phyloP scores from a whole-genome alignment of 2,113 vertebrate species.

The Gavialis gangeticus region DNA sequence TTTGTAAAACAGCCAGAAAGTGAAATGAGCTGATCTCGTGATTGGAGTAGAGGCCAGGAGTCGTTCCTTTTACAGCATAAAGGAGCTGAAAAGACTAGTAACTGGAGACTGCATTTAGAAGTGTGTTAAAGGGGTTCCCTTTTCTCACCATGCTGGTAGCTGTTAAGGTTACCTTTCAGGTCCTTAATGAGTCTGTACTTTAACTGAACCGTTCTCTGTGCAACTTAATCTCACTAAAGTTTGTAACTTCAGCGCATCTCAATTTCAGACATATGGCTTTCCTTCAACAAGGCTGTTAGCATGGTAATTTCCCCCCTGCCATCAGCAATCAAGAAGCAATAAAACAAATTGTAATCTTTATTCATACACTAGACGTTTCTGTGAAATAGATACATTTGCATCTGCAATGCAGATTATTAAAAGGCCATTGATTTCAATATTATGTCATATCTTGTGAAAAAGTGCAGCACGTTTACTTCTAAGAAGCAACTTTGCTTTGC shows the following conservation, averaged over 20 bases:
- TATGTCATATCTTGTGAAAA: constrained; percentile 20
- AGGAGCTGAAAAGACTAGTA: constrained; percentile 68
- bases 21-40: constrained; percentile 51
- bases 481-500: neutral
- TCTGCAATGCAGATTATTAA: constrained; percentile 45
- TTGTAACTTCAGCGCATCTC: constrained; percentile 8
- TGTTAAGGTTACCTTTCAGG: constrained; percentile 61
- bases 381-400: constrained; percentile 39
- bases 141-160: constrained; percentile 45
- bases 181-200: constrained; percentile 64
- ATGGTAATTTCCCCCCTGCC: constrained; percentile 11
- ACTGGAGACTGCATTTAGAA: constrained; percentile 61
- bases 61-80: constrained; percentile 51
- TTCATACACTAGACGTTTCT: constrained; percentile 32
- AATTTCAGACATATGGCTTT: constrained; percentile 36
- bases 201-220: constrained; percentile 47
- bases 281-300: constrained; percentile 14
- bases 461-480: neutral
- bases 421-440: constrained; percentile 37
- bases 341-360: constrained; percentile 59
- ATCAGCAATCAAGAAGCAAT: constrained; percentile 21
- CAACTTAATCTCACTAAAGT: constrained; percentile 62
- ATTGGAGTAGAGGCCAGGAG: constrained; percentile 27
- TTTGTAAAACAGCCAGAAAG: constrained; percentile 34
- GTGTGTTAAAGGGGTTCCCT: constrained; percentile 61